Conservation (phyloP, 2,113 vertebrate species). For the Haemorhous mexicanus region DNA sequence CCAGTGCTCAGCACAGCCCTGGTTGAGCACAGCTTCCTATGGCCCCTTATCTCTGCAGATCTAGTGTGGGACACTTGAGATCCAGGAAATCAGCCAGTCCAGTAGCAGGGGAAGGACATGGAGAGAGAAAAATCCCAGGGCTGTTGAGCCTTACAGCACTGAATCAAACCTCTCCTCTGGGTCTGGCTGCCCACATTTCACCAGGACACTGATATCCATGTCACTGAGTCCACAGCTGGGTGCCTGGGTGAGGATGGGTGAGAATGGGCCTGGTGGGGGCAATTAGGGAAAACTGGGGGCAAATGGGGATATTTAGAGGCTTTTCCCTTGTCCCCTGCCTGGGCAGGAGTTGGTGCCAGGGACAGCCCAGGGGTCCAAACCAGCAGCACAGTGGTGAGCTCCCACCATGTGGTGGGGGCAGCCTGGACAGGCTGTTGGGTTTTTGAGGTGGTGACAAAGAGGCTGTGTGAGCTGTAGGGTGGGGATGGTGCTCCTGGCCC, state of each 20-base stretch:
- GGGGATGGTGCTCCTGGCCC: accelerated
- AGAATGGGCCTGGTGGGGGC: neutral
- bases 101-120: neutral
- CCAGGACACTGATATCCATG: neutral
- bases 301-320: neutral
- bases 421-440: accelerated
- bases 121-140: neutral
- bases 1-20: neutral
- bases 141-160: neutral
- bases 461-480: neutral
- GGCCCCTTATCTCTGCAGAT: neutral
- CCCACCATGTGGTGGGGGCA: accelerated
- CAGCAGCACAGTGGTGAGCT: neutral
- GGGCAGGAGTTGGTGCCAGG: accelerated
- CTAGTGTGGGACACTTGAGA: accelerated
- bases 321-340: neutral
- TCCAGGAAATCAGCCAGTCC: neutral
- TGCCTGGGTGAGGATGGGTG: neutral
- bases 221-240: neutral
- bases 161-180: neutral
- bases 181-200: neutral
- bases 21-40: neutral
- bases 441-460: neutral
- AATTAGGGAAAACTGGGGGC: neutral
- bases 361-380: neutral